Evolutionary conservation across 2,113 vertebrate genomes (phyloP).

Genomic region (Formicarius rufipectus): DNA sequence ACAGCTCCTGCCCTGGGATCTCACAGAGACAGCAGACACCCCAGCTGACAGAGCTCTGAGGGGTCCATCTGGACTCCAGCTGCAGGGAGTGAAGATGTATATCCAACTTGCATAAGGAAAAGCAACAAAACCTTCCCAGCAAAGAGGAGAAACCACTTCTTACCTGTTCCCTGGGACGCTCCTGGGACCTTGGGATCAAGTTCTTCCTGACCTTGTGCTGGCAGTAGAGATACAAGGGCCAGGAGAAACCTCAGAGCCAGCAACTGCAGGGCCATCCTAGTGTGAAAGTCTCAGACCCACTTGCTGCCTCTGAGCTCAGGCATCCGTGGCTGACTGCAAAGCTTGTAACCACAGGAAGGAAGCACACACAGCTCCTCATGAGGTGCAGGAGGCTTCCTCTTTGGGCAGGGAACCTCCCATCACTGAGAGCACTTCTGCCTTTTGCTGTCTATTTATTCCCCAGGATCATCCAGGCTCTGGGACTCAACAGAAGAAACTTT

Average conservation of each 20-base stretch:
- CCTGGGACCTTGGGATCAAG: background rate
- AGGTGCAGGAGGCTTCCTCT: background rate
- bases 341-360: background rate
- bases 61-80: accelerated
- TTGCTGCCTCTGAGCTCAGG: background rate
- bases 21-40: background rate
- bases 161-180: background rate
- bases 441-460: background rate
- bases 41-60: background rate
- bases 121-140: background rate
- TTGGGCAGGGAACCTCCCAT: background rate
- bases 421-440: background rate
- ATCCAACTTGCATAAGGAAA: accelerated
- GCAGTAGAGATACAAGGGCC: background rate
- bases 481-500: background rate
- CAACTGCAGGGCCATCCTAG: background rate
- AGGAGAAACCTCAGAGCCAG: background rate
- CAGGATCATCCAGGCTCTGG: background rate
- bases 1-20: background rate
- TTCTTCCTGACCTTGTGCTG: background rate
- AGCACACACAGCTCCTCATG: background rate
- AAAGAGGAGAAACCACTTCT: background rate
- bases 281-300: background rate
- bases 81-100: background rate
- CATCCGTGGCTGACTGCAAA: background rate